Evolutionary conservation across 2,888 invertebrate genomes (phyloP).

Genomic region (Cataglyphis albicans): DNA sequence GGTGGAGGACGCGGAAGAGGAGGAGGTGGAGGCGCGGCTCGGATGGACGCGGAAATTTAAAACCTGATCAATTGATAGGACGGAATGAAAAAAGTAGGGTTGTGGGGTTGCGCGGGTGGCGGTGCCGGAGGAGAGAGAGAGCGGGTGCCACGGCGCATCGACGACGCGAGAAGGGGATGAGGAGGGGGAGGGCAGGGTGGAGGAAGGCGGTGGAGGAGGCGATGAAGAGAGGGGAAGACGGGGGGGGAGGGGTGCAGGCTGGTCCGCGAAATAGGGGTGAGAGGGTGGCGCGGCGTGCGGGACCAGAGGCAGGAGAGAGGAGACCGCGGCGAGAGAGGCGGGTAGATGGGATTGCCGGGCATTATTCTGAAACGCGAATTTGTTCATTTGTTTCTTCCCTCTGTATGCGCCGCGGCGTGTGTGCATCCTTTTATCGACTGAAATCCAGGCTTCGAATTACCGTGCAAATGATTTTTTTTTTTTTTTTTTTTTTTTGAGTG

Average conservation of each 20-base stretch:
- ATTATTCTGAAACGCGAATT: constrained; percentile 86
- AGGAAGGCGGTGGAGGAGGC: constrained; percentile 73
- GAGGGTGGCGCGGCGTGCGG: constrained; percentile 55
- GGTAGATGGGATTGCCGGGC: constrained; percentile 86
- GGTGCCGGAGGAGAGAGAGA: constrained; percentile 72
- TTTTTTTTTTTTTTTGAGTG: constrained; percentile 75
- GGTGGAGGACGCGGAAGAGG: constrained; percentile 80
- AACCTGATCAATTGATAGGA: constrained; percentile 86
- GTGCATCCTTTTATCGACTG: constrained; percentile 86
- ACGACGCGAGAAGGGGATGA: constrained; percentile 68
- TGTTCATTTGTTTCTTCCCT: constrained; percentile 86
- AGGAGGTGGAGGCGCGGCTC: constrained; percentile 85
- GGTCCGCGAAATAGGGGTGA: constrained; percentile 63
- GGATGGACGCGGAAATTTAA: constrained; percentile 86
- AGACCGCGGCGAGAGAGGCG: constrained; percentile 73
- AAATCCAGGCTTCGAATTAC: constrained; percentile 86
- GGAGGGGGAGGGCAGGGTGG: constrained; percentile 68
- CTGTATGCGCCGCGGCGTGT: constrained; percentile 85
- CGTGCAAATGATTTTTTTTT: constrained; percentile 86
- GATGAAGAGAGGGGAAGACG: constrained; percentile 71
- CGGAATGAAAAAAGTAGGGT: constrained; percentile 86
- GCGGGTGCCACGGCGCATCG: constrained; percentile 73
- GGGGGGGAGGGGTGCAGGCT: constrained; percentile 70
- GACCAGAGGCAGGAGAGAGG: constrained; percentile 55
- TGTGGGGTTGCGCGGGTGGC: constrained; percentile 81